These are phyloP conservation scores for Esox lucius DNA, from an alignment of 2,797 vertebrate genomes.

Conservation along the genomic window DNA sequence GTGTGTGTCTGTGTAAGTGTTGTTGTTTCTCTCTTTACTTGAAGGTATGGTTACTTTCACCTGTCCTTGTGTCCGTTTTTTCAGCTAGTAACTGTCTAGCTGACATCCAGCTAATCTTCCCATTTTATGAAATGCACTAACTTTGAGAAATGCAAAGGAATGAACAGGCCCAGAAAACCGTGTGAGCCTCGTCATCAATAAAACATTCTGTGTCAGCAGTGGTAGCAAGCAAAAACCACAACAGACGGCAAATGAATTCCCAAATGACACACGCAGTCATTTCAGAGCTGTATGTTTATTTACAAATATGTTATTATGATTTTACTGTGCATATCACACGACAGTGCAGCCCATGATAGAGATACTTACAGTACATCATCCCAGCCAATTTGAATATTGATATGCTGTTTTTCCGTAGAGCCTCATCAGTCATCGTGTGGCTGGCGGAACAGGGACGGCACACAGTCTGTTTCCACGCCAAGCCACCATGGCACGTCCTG, in stretches of 20 bases:
- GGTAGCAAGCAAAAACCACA: neutral
- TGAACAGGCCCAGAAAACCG: neutral
- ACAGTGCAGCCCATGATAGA: neutral
- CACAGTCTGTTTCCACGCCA: neutral
- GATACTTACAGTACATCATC: neutral
- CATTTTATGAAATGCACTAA: neutral
- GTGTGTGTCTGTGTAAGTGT: constrained; percentile 2
- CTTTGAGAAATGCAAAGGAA: neutral
- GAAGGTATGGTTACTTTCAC: neutral
- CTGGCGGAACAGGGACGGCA: neutral
- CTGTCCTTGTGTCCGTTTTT: neutral
- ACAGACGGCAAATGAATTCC: constrained; percentile 15
- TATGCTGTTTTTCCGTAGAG: neutral
- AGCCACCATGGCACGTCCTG: neutral
- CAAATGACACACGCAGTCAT: constrained; percentile 10
- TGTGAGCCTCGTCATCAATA: constrained; percentile 19
- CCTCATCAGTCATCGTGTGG: neutral
- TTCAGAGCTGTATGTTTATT: constrained; percentile 11
- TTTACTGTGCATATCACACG: neutral
- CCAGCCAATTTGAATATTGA: neutral
- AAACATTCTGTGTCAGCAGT: constrained; percentile 29
- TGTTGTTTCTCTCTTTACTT: neutral
- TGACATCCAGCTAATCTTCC: neutral
- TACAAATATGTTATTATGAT: constrained; percentile 9
- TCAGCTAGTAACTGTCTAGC: neutral